Percentiles rank a stretch among this genome's conserved stretches.
Conservation (phyloP, 2,888 invertebrate species). For the Amphimallon solstitiale region DNA sequence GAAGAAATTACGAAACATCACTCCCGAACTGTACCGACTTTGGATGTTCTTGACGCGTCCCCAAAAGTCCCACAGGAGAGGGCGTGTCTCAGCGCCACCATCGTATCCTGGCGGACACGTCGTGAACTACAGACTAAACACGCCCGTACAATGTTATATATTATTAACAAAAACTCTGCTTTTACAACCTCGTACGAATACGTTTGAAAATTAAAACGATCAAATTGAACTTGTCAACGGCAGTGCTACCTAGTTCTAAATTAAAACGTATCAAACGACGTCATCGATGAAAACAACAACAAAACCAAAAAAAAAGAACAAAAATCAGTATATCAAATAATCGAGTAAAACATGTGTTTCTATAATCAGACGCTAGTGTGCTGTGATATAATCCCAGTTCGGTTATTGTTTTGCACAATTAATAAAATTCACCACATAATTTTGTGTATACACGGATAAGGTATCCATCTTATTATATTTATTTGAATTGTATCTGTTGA, state of each 20-base stretch:
- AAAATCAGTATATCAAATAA: not conserved
- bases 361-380: conserved; percentile 11
- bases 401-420: conserved; percentile 23
- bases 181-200: not conserved
- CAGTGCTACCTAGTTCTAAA: not conserved
- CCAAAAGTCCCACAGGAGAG: conserved; percentile 49
- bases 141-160: conserved; percentile 58
- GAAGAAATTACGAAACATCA: not conserved
- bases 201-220: conserved; percentile 11
- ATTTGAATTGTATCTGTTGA: conserved; percentile 28
- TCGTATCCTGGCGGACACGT: conserved; percentile 47
- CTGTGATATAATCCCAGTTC: conserved; percentile 21
- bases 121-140: conserved; percentile 54
- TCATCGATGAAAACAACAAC: too few species aligned
- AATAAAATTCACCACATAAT: conserved; percentile 21
- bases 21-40: conserved; percentile 32
- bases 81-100: conserved; percentile 52
- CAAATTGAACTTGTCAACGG: conserved; percentile 20
- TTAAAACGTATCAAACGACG: not conserved
- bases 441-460: conserved; percentile 8
- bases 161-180: conserved; percentile 52
- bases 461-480: conserved; percentile 17
- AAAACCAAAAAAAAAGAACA: not conserved
- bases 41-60: conserved; percentile 28
- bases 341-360: conserved; percentile 15